phyloP scores from a whole-genome alignment of 2,113 vertebrate genomes.

The Phoenicopterus ruber region DNA sequence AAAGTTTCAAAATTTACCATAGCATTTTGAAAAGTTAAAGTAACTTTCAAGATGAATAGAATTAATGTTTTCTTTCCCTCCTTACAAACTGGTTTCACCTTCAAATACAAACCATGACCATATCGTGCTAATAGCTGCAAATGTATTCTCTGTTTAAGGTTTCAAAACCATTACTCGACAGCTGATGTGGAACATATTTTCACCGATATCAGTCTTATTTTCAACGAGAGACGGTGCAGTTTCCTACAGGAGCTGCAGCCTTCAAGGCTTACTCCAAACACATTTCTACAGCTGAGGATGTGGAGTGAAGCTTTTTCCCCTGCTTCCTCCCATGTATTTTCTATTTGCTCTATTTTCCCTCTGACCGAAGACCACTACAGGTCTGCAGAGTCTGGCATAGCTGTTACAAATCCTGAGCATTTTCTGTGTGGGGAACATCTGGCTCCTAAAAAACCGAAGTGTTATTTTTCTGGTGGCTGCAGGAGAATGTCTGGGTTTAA shows the following conservation, averaged over 20 bases:
- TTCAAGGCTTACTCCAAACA: background rate
- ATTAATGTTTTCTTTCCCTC: slow-evolving; percentile 51
- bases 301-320: background rate
- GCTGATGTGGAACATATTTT: slow-evolving; percentile 42
- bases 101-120: slow-evolving; percentile 61
- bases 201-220: background rate
- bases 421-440: slow-evolving; percentile 18
- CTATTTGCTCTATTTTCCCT: background rate
- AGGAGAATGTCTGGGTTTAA: slow-evolving; percentile 22
- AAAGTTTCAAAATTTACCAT: slow-evolving; percentile 58
- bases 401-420: background rate
- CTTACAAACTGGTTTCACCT: slow-evolving; percentile 61
- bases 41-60: slow-evolving; percentile 63
- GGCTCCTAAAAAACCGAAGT: background rate
- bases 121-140: slow-evolving; percentile 52
- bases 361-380: background rate
- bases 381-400: background rate
- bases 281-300: background rate
- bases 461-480: background rate
- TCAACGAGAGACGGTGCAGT: background rate
- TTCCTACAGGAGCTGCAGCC: background rate
- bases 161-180: slow-evolving; percentile 28
- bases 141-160: slow-evolving; percentile 47
- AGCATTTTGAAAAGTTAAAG: slow-evolving; percentile 58
- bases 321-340: background rate